These are phyloP conservation scores for Donacobius atricapilla DNA, from an alignment of 2,113 vertebrate genomes.

Conservation along the genomic window DNA sequence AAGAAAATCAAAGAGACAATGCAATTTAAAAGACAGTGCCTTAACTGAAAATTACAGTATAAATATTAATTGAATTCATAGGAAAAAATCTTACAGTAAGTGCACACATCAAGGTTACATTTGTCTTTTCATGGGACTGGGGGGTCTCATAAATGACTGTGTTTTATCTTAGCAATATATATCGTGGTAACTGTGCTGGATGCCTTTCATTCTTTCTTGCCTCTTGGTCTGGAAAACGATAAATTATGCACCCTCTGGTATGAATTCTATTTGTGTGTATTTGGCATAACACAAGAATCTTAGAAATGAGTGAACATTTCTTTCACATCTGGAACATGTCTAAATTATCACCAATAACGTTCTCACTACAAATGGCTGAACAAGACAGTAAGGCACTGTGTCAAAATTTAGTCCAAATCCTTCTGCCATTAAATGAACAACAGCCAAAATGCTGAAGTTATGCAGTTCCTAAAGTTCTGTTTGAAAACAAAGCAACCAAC, in stretches of 20 bases:
- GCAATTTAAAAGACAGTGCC: background rate
- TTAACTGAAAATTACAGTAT: background rate
- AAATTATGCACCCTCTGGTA: background rate
- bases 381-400: background rate
- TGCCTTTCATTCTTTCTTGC: constrained; percentile 20
- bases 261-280: background rate
- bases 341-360: background rate
- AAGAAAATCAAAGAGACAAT: background rate
- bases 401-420: background rate
- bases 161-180: background rate
- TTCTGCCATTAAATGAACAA: background rate
- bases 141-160: background rate
- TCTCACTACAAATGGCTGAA: constrained; percentile 2
- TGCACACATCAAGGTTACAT: background rate
- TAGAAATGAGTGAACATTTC: constrained; percentile 29
- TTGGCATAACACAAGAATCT: constrained; percentile 5
- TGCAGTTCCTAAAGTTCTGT: background rate
- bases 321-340: constrained; percentile 24
- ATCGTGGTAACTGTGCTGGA: background rate
- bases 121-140: background rate
- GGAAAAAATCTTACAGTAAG: background rate
- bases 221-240: background rate
- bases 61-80: background rate
- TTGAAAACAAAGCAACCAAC: background rate
- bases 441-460: background rate